phyloP scores from a whole-genome alignment of 2,113 vertebrate genomes.

The Corythornis vintsioides region DNA sequence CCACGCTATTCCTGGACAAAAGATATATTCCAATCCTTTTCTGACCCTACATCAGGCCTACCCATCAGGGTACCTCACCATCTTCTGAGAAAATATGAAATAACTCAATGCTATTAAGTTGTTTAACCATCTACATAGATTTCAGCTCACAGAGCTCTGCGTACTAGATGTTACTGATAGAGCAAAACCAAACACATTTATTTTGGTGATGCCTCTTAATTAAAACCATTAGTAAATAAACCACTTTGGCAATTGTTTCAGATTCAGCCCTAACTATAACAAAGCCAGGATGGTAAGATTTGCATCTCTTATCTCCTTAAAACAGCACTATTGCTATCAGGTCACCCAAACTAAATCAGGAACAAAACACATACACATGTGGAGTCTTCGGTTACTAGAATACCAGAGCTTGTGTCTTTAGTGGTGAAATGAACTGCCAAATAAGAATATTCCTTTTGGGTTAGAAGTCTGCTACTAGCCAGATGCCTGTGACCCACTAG shows the following conservation, averaged over 20 bases:
- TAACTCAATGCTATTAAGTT: not conserved
- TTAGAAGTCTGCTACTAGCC: not conserved
- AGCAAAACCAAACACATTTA: not conserved
- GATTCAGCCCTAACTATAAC: not conserved
- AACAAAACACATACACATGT: not conserved
- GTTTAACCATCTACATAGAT: not conserved
- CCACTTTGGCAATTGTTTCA: not conserved
- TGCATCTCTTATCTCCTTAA: not conserved
- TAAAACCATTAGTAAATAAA: not conserved
- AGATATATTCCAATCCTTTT: not conserved
- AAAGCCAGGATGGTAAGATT: not conserved
- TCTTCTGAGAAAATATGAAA: not conserved
- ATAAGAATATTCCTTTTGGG: not conserved
- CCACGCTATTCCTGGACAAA: not conserved
- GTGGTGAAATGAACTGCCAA: not conserved
- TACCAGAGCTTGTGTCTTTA: not conserved
- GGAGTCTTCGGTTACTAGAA: not conserved
- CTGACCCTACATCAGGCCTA: not conserved
- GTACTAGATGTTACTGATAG: not conserved
- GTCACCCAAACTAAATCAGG: not conserved
- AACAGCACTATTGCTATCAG: not conserved
- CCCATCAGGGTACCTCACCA: not conserved
- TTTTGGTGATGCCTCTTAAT: not conserved
- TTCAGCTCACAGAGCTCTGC: not conserved
- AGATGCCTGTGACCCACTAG: not conserved